Conservation (phyloP, 2,113 vertebrate genomes). For the Ammospiza caudacuta region DNA sequence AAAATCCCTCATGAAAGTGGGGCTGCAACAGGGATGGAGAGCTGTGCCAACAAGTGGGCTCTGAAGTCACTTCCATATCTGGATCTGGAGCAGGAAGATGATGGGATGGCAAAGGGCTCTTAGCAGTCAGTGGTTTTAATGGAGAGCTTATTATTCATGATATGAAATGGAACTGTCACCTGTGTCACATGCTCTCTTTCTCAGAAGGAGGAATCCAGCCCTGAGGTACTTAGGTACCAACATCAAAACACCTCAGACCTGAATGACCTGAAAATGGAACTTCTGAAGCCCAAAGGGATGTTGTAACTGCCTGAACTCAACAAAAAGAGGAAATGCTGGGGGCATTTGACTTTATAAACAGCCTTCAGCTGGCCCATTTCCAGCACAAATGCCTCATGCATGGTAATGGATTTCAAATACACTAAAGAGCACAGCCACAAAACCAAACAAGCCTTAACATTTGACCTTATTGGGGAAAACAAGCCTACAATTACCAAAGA, state of each 20-base stretch:
- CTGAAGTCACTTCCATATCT: background rate
- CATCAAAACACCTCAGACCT: background rate
- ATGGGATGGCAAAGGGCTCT: accelerated
- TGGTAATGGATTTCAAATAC: slow-evolving; percentile 61
- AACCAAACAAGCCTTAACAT: slow-evolving; percentile 79
- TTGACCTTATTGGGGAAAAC: slow-evolving; percentile 76
- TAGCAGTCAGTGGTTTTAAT: accelerated
- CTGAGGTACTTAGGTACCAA: background rate
- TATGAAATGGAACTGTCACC: background rate
- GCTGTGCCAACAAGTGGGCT: background rate
- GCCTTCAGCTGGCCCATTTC: background rate
- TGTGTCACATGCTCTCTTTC: background rate
- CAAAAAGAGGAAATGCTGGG: background rate
- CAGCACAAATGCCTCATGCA: background rate
- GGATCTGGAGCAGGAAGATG: background rate
- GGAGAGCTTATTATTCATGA: background rate
- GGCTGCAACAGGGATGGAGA: background rate
- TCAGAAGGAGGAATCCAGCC: background rate
- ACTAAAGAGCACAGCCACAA: slow-evolving; percentile 15
- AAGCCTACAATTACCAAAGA: slow-evolving; percentile 75
- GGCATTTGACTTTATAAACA: background rate
- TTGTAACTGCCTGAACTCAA: background rate
- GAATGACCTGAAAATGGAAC: background rate
- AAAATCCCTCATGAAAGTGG: accelerated
- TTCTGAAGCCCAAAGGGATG: background rate